Evolutionary conservation across 2,888 invertebrate species (phyloP), one percentile per base, ranked within the genome.

Genomic region (Cheilosia vernalis): DNA sequence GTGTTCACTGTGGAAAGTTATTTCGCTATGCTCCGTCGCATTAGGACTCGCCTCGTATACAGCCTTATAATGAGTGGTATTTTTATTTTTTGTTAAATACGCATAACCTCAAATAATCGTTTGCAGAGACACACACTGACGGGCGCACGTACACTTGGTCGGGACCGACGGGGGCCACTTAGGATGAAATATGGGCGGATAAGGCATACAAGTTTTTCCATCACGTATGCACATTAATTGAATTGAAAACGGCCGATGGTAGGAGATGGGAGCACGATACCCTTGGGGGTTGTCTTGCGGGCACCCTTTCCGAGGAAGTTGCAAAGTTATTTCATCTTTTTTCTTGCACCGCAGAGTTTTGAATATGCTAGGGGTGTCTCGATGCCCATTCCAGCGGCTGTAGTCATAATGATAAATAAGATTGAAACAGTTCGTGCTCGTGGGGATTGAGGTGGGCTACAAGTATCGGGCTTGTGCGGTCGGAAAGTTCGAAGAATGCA

Each of bases 161-260:
- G 72, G 63, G 44, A 51, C 49, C 51, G 21, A 61, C 49, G 49
- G 76, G 58, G 72, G 67, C 81, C 81, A 81, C 77, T 85, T 85
- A 72, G 67, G 81, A 85, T 85, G 76, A 85, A 85, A 77, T 67
- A 85, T 85, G 72, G 47, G 27, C 67, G 70, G 72, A 85, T 81
- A 76, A 85, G 81, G 72, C 76, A 51, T 81, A 76, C 70, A 66
- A 81, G 85, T 80, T 81, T 74, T 81, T 61, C 72, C 81, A 76
- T 85, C 85, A 85, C 85, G 85, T 85, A 85, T 85, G 85, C 72
- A 77, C 85, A 85, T 85, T 85, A 85, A 85, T 85, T 85, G 85
- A 85, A 85, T 85, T 85, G 67, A 85, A 85, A 80, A 51, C 42
- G 72, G 67, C 66, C 76, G 60, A 2, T 15, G 69, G 37, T 15